phyloP scores from a whole-genome alignment of 2,888 invertebrate species.

The Torymus aiolomorphi region DNA sequence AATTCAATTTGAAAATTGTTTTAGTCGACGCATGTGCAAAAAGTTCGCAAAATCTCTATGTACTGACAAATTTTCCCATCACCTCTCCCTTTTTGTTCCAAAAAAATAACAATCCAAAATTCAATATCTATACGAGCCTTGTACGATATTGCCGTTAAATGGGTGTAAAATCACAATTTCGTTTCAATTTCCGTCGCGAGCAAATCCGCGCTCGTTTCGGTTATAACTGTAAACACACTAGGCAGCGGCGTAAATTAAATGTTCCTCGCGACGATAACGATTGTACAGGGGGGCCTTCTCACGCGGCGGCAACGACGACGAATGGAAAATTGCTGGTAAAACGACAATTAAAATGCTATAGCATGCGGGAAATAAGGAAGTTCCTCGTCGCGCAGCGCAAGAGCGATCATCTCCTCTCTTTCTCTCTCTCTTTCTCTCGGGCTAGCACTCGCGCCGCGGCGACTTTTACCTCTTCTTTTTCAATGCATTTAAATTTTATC shows the following conservation, averaged over 20 bases:
- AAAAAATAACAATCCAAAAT: too few species aligned
- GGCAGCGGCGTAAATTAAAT: not conserved
- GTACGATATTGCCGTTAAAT: too few species aligned
- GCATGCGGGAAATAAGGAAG: slow-evolving; percentile 8
- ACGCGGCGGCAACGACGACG: not conserved
- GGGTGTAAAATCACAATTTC: not conserved
- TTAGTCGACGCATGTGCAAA: too few species aligned
- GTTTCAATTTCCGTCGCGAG: not conserved
- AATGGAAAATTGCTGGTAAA: not conserved
- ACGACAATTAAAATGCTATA: slow-evolving; percentile 23
- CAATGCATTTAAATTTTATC: slow-evolving; percentile 36
- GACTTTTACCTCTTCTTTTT: slow-evolving; percentile 12
- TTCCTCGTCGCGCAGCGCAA: not conserved
- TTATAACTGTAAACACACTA: too few species aligned
- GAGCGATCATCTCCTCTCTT: slow-evolving; percentile 1
- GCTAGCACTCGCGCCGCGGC: not conserved
- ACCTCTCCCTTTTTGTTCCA: too few species aligned
- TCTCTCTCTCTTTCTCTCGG: not conserved
- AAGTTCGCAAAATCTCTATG: too few species aligned
- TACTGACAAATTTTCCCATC: too few species aligned
- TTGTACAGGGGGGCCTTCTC: not conserved
- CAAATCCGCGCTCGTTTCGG: too few species aligned
- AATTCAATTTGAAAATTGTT: too few species aligned
- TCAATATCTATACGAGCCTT: too few species aligned
- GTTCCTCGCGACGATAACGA: not conserved